A percentile compares a stretch with the other conserved stretches of the same genome.
Conservation (phyloP, 2,797 vertebrate species). For the Notolepis coatsorum region DNA sequence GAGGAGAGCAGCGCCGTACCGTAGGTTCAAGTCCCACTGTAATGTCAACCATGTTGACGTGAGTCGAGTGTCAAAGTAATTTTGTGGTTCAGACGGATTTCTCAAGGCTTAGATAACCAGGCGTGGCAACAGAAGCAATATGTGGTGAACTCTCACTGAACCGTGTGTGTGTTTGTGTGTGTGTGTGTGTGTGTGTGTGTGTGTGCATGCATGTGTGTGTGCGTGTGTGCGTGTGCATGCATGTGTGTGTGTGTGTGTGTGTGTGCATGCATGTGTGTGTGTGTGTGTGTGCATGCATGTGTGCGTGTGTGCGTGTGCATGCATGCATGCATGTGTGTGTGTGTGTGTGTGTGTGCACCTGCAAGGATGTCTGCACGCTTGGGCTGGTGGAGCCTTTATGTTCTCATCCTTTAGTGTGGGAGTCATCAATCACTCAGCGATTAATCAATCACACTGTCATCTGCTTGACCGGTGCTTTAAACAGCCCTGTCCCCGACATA, state of each 20-base stretch:
- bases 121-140: background rate
- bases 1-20: constrained; percentile 27
- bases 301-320: background rate
- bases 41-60: constrained; percentile 36
- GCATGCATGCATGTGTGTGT: background rate
- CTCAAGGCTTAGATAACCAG: constrained; percentile 3
- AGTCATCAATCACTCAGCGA: constrained; percentile 34
- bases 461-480: constrained; percentile 18
- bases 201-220: background rate
- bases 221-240: background rate
- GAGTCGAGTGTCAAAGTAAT: constrained; percentile 45
- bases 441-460: constrained; percentile 44
- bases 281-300: background rate
- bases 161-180: constrained; percentile 11
- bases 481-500: constrained; percentile 18
- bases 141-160: background rate
- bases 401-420: background rate
- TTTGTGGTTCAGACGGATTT: constrained; percentile 40
- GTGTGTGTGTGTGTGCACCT: background rate
- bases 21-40: constrained; percentile 35
- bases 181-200: background rate
- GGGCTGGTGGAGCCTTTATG: background rate
- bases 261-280: background rate
- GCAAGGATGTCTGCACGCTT: background rate
- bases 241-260: background rate